A percentile compares a stretch with the other conserved stretches of the same genome.
These are phyloP conservation scores for Melangyna quadrimaculata DNA, from an alignment of 2,888 invertebrate species.

Conservation along the genomic window DNA sequence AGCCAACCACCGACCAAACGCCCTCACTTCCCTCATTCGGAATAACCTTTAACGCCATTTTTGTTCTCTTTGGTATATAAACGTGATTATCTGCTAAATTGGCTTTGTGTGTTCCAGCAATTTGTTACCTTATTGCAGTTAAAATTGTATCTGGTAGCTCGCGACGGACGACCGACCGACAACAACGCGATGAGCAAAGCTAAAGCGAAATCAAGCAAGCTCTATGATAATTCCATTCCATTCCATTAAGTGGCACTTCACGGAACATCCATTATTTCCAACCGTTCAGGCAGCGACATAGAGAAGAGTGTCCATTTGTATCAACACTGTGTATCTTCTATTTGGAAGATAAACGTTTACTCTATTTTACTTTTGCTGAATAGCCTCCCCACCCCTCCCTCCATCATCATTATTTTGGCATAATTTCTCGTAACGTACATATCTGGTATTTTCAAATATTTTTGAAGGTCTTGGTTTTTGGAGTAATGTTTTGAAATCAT, in stretches of 20 bases:
- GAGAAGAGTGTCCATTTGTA: conserved; percentile 11
- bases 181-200: background rate
- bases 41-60: conserved; percentile 44
- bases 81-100: conserved; percentile 71
- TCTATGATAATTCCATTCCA: conserved; percentile 69
- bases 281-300: background rate
- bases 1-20: background rate
- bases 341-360: conserved; percentile 64
- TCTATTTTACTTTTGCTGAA: conserved; percentile 8
- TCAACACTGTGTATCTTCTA: conserved; percentile 32
- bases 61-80: conserved; percentile 52
- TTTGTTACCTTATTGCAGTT: conserved; percentile 71
- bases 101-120: conserved; percentile 69
- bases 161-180: background rate
- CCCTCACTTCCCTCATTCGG: conserved; percentile 17
- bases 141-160: conserved; percentile 51
- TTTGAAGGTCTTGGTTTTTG: background rate
- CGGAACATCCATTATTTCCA: conserved; percentile 66
- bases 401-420: conserved; percentile 61
- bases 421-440: conserved; percentile 62
- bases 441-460: background rate
- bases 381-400: background rate
- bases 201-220: conserved; percentile 23
- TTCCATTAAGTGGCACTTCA: conserved; percentile 69
- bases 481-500: background rate